Conservation (phyloP, 2,888 invertebrate species). For the Zygothrica quintamaculata region DNA sequence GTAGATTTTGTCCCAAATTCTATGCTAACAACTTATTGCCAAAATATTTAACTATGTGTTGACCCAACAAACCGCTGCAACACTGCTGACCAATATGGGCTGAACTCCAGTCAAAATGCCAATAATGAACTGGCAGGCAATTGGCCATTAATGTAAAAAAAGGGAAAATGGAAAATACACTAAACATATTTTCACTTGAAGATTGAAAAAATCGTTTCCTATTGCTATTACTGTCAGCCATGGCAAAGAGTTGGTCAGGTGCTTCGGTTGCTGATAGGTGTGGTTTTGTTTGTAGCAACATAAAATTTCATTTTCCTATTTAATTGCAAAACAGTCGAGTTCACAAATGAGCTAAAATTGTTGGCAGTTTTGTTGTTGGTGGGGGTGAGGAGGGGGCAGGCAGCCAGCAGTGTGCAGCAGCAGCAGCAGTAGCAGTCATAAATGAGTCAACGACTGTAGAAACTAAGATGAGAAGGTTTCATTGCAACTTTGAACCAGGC, state of each 20-base stretch:
- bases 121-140: slow-evolving; percentile 12
- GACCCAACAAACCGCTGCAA: neutral
- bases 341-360: slow-evolving; percentile 49
- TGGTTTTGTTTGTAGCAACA: slow-evolving; percentile 42
- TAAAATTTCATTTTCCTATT: slow-evolving; percentile 71
- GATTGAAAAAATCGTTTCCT: slow-evolving; percentile 18
- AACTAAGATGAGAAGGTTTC: slow-evolving; percentile 9
- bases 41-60: neutral
- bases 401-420: slow-evolving; percentile 2
- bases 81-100: slow-evolving; percentile 8
- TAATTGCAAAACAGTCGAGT: slow-evolving; percentile 60
- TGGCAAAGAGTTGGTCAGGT: neutral
- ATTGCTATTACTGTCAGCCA: slow-evolving; percentile 40
- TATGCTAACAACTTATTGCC: too few relatives aligned
- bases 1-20: too few relatives aligned
- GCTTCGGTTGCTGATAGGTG: slow-evolving; percentile 26
- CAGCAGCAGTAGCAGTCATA: slow-evolving; percentile 57
- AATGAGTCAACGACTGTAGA: slow-evolving; percentile 75
- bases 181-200: slow-evolving; percentile 40
- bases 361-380: neutral
- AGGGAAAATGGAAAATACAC: slow-evolving; percentile 12
- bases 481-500: slow-evolving; percentile 28
- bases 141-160: slow-evolving; percentile 15
- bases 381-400: neutral
- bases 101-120: slow-evolving; percentile 8